Conservation (phyloP, 2,797 vertebrate species). For the Antrozous pallidus region DNA sequence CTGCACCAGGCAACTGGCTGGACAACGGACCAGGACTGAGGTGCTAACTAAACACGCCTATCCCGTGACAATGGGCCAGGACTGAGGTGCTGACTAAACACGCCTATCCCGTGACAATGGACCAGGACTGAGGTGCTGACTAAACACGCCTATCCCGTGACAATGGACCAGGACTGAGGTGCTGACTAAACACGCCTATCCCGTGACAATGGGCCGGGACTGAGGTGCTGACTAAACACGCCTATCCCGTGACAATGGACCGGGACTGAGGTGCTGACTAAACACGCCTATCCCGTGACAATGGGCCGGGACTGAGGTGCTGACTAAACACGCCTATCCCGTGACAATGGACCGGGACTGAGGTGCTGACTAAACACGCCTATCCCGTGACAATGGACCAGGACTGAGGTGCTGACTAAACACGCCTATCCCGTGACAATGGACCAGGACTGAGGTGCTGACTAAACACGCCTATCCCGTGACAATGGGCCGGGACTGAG, state of each 20-base stretch:
- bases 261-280: neutral
- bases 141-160: too few relatives aligned
- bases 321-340: too few relatives aligned
- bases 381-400: rapidly evolving
- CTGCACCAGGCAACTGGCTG: neutral
- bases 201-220: neutral
- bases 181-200: too few relatives aligned
- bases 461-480: too few relatives aligned
- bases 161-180: neutral
- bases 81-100: too few relatives aligned
- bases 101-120: too few relatives aligned
- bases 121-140: neutral
- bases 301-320: neutral
- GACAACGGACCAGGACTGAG: neutral
- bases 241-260: too few relatives aligned
- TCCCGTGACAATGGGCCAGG: neutral
- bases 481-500: neutral
- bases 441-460: neutral
- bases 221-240: too few relatives aligned
- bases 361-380: too few relatives aligned
- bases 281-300: too few relatives aligned
- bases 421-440: too few relatives aligned
- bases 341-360: neutral
- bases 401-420: neutral
- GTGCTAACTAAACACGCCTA: too few relatives aligned